phyloP scores from a whole-genome alignment of 2,113 vertebrate genomes.

The Eurypyga helias region DNA sequence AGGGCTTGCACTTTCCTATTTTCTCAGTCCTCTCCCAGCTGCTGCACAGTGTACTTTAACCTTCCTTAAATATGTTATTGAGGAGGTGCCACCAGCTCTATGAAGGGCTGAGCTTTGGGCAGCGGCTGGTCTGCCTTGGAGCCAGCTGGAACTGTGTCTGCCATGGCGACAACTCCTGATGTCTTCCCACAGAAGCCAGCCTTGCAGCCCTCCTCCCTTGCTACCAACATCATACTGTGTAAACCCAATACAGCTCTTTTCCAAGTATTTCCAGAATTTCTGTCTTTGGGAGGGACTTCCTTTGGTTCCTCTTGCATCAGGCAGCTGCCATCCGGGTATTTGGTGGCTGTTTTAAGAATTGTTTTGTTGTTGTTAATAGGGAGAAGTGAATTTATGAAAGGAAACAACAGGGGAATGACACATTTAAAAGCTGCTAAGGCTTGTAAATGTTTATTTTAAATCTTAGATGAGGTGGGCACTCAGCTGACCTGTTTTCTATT shows the following conservation, averaged over 20 bases:
- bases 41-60: neutral
- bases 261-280: neutral
- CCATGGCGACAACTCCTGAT: neutral
- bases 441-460: neutral
- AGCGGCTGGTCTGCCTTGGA: neutral
- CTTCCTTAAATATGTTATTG: neutral
- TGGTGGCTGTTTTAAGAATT: neutral
- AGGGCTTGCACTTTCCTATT: neutral
- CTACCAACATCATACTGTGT: neutral
- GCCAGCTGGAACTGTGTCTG: neutral
- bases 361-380: neutral
- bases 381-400: neutral
- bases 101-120: neutral
- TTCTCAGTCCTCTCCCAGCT: neutral
- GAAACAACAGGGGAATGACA: neutral
- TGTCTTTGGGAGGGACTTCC: neutral
- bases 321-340: neutral
- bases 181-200: neutral
- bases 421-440: neutral
- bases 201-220: rapidly evolving
- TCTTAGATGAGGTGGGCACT: neutral
- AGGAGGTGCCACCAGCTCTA: neutral
- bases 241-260: neutral
- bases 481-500: neutral
- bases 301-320: neutral